Evolutionary conservation across 2,888 invertebrate genomes (phyloP).

Genomic region (Stenichneumon culpator): DNA sequence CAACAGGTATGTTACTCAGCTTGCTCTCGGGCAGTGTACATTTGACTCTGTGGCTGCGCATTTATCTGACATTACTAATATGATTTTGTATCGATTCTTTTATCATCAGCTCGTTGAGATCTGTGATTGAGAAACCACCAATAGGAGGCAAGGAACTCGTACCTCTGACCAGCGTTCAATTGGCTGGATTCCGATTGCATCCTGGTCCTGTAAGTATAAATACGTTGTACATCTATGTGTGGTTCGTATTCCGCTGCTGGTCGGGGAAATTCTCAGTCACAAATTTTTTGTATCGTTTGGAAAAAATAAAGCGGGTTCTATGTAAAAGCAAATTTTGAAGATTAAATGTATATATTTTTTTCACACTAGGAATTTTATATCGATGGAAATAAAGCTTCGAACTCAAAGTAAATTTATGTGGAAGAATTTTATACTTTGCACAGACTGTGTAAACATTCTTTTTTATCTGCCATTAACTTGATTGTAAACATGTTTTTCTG

Average conservation of each 20-base stretch:
- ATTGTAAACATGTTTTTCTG: background rate
- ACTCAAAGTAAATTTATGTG: background rate
- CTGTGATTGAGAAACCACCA: conserved; percentile 97
- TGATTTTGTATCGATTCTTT: background rate
- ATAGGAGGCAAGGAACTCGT: conserved; percentile 96
- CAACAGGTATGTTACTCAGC: conserved; percentile 87
- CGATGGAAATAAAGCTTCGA: background rate
- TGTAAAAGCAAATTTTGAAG: too few relatives aligned
- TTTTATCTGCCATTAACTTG: background rate
- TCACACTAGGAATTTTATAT: background rate
- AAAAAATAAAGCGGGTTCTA: too few relatives aligned
- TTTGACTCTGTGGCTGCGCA: background rate
- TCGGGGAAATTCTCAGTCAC: too few relatives aligned
- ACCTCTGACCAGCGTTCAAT: conserved; percentile 94
- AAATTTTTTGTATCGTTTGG: too few relatives aligned
- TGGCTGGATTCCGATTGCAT: conserved; percentile 97
- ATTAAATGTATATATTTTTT: too few relatives aligned
- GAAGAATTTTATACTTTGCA: background rate
- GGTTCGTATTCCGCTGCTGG: too few relatives aligned
- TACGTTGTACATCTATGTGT: background rate
- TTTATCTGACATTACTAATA: background rate
- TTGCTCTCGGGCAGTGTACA: background rate
- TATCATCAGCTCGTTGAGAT: conserved; percentile 92
- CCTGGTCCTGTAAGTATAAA: conserved; percentile 92
- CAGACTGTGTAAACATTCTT: background rate